Evolutionary conservation across 2,888 invertebrate genomes (phyloP).

Genomic region (Pogonocherus hispidulus): DNA sequence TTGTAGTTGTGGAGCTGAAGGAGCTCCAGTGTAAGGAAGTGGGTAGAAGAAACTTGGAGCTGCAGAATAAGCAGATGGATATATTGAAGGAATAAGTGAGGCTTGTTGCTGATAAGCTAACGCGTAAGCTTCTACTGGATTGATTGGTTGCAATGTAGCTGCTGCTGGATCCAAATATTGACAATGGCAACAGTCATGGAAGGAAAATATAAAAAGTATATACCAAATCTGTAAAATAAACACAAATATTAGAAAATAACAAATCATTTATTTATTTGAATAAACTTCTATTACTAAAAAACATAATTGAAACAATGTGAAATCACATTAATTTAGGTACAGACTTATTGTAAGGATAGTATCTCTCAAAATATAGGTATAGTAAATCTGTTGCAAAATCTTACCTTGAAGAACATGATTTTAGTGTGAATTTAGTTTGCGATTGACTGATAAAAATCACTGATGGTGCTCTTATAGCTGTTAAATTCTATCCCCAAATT

Average conservation of each 20-base stretch:
- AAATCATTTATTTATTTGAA: too few species aligned
- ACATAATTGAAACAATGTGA: too few species aligned
- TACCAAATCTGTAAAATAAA: background rate
- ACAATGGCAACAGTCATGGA: background rate
- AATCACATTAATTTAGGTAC: too few species aligned
- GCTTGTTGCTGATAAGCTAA: background rate
- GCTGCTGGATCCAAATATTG: background rate
- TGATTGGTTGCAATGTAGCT: background rate
- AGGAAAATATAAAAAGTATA: background rate
- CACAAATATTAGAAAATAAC: background rate
- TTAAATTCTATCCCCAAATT: conserved; percentile 2
- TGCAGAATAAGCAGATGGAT: background rate
- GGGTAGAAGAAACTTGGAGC: background rate
- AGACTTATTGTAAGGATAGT: too few species aligned
- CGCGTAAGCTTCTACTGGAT: background rate
- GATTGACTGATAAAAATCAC: background rate
- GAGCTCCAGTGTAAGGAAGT: background rate
- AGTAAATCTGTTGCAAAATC: too few species aligned
- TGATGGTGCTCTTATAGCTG: background rate
- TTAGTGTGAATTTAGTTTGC: background rate
- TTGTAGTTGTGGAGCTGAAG: background rate
- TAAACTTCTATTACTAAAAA: too few species aligned
- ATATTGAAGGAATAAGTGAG: background rate
- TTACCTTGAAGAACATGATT: background rate
- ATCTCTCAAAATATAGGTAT: too few species aligned